These are phyloP conservation scores for Glaucopsyche alexis DNA, from an alignment of 2,888 invertebrate genomes.

Conservation along the genomic window DNA sequence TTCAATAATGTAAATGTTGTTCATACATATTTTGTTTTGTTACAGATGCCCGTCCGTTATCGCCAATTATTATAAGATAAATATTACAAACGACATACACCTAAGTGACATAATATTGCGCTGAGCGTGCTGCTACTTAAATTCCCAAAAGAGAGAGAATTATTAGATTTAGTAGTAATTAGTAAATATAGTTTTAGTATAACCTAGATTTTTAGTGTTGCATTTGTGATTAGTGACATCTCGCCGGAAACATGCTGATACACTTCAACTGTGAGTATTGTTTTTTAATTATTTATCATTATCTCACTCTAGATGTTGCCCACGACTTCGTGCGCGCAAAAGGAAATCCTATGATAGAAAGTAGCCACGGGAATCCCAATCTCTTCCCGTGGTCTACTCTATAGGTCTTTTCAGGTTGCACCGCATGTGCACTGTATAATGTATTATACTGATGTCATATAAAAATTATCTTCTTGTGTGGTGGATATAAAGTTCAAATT, in stretches of 20 bases:
- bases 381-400: too few relatives aligned
- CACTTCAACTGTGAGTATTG: conserved; percentile 15
- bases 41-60: conserved; percentile 11
- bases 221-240: background rate
- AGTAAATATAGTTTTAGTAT: background rate
- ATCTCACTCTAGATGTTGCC: too few relatives aligned
- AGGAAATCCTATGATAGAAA: too few relatives aligned
- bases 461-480: too few relatives aligned
- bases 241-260: conserved; percentile 5
- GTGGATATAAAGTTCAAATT: too few relatives aligned
- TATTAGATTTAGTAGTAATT: background rate
- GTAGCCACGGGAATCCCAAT: too few relatives aligned
- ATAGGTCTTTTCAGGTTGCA: too few relatives aligned
- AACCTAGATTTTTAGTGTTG: background rate
- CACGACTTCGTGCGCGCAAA: too few relatives aligned
- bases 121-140: background rate
- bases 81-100: background rate
- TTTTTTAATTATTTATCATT: too few relatives aligned
- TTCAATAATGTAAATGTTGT: background rate
- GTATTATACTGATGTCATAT: too few relatives aligned
- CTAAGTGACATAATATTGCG: background rate
- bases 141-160: conserved; percentile 12
- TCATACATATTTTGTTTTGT: background rate
- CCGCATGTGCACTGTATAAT: too few relatives aligned
- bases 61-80: background rate